A percentile compares a stretch with the other conserved stretches of the same genome.
phyloP scores from a whole-genome alignment of 2,888 invertebrate species.

The Caenorhabditis becei region DNA sequence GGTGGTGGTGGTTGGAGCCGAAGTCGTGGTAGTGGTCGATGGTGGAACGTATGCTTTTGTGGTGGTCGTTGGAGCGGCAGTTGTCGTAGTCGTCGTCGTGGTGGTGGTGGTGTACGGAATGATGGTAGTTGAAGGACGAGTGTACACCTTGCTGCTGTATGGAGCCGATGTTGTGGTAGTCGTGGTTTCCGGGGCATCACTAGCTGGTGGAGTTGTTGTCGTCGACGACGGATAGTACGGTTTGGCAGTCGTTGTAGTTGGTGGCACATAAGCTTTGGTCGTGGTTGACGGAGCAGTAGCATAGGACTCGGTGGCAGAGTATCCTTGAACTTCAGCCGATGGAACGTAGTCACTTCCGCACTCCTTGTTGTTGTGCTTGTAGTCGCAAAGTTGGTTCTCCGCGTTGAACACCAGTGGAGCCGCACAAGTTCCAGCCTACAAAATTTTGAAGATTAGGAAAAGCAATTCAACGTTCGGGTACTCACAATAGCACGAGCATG shows the following conservation, averaged over 20 bases:
- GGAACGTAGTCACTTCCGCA: conserved; percentile 50
- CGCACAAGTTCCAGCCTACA: conserved; percentile 51
- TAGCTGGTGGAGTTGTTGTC: conserved; percentile 8
- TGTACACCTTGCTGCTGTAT: background rate
- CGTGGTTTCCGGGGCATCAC: conserved; percentile 27
- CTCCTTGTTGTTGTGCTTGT: conserved; percentile 45
- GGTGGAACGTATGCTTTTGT: background rate
- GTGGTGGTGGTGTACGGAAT: conserved; percentile 11
- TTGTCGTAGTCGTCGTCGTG: conserved; percentile 16
- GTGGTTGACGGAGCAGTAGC: background rate
- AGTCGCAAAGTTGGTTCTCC: conserved; percentile 48
- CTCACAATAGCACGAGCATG: conserved; percentile 44
- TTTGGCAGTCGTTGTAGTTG: conserved; percentile 12
- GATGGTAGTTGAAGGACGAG: background rate
- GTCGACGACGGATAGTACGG: conserved; percentile 11
- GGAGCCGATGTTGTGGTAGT: background rate
- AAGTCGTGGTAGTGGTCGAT: conserved; percentile 21
- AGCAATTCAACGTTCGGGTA: too few species aligned
- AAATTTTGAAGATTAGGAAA: conserved; percentile 7
- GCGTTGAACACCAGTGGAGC: conserved; percentile 57
- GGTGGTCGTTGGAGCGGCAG: background rate
- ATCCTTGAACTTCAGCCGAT: background rate
- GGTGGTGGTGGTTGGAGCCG: conserved; percentile 3
- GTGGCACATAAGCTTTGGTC: background rate
- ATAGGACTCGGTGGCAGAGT: conserved; percentile 3